Base-by-base conservation (phyloP, 1,140 invertebrate genomes). In the Pachypsylla venusta region DNA sequence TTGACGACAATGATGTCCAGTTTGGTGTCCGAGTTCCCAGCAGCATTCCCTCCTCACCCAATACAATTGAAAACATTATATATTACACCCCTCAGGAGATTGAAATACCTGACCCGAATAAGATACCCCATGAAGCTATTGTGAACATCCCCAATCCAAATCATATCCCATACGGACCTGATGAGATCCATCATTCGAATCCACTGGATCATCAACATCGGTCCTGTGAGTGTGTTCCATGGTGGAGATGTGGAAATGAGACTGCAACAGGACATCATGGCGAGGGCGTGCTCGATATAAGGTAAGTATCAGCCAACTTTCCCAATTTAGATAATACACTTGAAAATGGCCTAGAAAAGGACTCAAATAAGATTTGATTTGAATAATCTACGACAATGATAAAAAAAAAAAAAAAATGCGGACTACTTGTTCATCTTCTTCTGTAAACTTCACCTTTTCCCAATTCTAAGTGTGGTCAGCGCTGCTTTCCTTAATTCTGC, bases 191-290 rank as follows among this genome's bases (percentile, higher is more conserved):
- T 19, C 42, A 48, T 19, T 22, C 42, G 4, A 48, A 48, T 19
- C 42, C 42, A 48, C 42, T 48, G n/a, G 42, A 48, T 22, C 42
- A 48, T 22, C 3, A 7, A n/a, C 42, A 48, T 19, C 16, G 22
- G 42, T 22, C 42, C n/a, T 48, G 42, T 48, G n/a, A 48, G n/a
- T 48, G 42, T 48, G 42, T 48, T 7, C 42, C 42, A 3, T 48
- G 42, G 42, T 48, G 42, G 42, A n/a, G 22, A 22, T 48, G 42
- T 48, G 22, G n/a, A 22, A 48, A 48, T 48, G 42, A 48, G n/a
- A 48, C 42, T 5, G 22, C n/a, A 7, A 48, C 42, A n/a, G n/a
- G n/a, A 4, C 5, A 48, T 22, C 22, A 48, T 48, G 42, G 42
- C 7, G 42, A 48, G 42, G 42, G 42, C 7, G 42, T 48, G 42